Evolutionary conservation across 2,113 vertebrate species (phyloP).

Genomic region (Cyanoramphus novaezelandiae): DNA sequence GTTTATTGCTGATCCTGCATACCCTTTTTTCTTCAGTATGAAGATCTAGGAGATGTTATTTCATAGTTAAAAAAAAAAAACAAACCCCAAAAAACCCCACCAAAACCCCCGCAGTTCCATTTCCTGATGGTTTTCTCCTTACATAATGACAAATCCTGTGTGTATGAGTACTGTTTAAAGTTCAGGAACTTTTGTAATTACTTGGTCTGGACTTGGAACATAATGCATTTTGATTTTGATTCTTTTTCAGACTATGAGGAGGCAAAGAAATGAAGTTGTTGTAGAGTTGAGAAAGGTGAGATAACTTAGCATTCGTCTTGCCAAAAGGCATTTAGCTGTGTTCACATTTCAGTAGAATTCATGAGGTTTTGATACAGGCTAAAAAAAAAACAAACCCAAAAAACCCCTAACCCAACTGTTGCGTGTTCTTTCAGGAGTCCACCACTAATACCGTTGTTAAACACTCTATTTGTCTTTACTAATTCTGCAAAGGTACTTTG

Average conservation of each 20-base stretch:
- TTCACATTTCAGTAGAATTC: background rate
- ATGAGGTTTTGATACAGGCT: background rate
- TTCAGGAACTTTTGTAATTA: background rate
- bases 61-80: background rate
- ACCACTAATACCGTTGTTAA: background rate
- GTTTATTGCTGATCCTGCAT: background rate
- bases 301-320: background rate
- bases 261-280: conserved; percentile 97
- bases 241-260: conserved; percentile 92
- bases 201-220: background rate
- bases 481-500: background rate
- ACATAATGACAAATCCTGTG: background rate
- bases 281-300: conserved; percentile 97
- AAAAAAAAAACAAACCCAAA: background rate
- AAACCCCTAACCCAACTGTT: background rate
- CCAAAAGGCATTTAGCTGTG: background rate
- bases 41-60: background rate
- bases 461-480: background rate
- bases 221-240: background rate
- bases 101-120: background rate
- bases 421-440: background rate
- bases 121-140: background rate
- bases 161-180: background rate
- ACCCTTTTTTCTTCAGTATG: fast-evolving
- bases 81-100: background rate